A percentile compares a stretch with the other conserved stretches of the same genome.
These are phyloP conservation scores for Todiramphus saurophagus DNA, from an alignment of 2,113 vertebrate genomes.

Conservation along the genomic window DNA sequence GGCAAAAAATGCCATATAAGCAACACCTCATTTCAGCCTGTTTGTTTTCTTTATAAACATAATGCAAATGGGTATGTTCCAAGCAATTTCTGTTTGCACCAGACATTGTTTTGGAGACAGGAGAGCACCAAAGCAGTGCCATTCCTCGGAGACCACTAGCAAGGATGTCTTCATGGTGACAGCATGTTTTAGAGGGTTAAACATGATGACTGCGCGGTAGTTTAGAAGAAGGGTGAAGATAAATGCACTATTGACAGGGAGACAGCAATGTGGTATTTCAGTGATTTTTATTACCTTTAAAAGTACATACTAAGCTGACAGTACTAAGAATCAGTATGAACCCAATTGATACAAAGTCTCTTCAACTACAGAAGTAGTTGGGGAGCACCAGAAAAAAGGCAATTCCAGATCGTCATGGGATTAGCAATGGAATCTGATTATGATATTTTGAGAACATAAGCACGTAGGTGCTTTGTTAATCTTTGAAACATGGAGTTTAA, in stretches of 20 bases:
- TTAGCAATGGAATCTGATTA: not conserved
- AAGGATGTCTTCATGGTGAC: not conserved
- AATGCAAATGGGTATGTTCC: not conserved
- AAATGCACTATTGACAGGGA: not conserved
- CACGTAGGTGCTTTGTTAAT: not conserved
- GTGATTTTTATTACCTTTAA: not conserved
- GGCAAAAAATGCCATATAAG: not conserved
- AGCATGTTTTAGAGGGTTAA: not conserved
- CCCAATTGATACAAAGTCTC: not conserved
- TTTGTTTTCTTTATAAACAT: not conserved
- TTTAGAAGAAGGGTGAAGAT: not conserved
- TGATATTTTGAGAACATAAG: not conserved
- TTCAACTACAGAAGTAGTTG: not conserved
- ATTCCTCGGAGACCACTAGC: accelerated
- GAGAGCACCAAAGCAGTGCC: not conserved
- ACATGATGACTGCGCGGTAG: not conserved
- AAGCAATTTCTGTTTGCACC: not conserved
- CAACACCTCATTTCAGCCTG: not conserved
- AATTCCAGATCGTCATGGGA: not conserved
- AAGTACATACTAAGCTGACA: not conserved
- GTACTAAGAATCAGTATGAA: not conserved
- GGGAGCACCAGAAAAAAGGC: not conserved
- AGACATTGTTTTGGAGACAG: not conserved
- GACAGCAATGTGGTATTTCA: not conserved
- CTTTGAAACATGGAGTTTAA: not conserved